A percentile compares a stretch with the other conserved stretches of the same genome.
Evolutionary conservation across 2,113 vertebrate genomes (phyloP).

Genomic region (Alosa alosa): DNA sequence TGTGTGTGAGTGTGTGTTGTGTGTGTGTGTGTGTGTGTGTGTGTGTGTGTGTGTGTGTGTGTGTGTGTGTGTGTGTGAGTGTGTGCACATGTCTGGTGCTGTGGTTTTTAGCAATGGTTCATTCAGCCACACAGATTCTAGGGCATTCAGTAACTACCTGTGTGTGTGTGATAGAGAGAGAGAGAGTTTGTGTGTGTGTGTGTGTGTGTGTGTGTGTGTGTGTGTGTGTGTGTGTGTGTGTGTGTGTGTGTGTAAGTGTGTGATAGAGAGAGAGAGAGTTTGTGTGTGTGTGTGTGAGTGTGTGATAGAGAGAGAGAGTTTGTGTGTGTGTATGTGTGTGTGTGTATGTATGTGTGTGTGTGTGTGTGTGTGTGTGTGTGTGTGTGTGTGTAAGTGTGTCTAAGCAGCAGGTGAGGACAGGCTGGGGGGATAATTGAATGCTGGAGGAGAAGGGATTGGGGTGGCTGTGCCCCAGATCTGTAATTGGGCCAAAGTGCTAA

Average conservation of each 20-base stretch:
- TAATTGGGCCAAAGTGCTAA: background rate
- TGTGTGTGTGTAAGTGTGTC: background rate
- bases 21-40: background rate
- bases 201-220: too few species aligned
- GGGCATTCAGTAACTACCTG: background rate
- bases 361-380: background rate
- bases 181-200: too few species aligned
- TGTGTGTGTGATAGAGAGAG: background rate
- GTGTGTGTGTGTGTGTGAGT: background rate
- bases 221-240: too few species aligned
- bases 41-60: background rate
- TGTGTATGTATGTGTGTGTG: too few species aligned
- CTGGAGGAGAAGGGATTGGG: background rate
- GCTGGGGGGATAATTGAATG: background rate
- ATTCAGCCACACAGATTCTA: slow-evolving; percentile 1
- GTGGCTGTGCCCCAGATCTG: background rate
- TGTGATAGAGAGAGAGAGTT: too few species aligned
- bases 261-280: too few species aligned
- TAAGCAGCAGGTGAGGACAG: background rate
- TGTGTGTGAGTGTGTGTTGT: too few species aligned
- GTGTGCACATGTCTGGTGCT: background rate
- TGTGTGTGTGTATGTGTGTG: too few species aligned
- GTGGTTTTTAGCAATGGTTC: slow-evolving; percentile 5
- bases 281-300: too few species aligned
- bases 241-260: too few species aligned